Conservation (phyloP, 1,140 invertebrate species). For the Odontomachus brunneus region DNA sequence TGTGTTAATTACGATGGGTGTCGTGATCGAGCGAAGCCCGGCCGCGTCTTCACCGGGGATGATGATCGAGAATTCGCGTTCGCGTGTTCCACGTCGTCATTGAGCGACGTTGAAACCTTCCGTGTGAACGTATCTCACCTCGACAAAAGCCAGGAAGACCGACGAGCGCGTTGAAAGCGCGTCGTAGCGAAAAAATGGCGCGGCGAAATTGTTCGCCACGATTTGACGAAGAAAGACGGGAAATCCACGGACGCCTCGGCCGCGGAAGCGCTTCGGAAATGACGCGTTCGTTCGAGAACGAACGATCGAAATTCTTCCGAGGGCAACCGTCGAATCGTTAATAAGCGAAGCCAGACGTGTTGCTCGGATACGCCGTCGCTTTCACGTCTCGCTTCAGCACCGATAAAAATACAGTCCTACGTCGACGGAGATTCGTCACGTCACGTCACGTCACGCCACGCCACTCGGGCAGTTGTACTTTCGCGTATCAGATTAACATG, state of each 20-base stretch:
- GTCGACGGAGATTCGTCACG: conserved; percentile 4
- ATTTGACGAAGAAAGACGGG: conserved; percentile 8
- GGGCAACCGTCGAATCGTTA: not conserved
- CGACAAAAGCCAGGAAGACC: conserved; percentile 1
- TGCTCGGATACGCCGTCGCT: not conserved
- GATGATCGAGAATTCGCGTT: not conserved
- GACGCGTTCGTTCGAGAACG: too few relatives aligned
- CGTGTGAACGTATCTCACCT: not conserved
- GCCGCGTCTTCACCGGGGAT: conserved; percentile 22
- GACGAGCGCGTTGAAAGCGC: not conserved
- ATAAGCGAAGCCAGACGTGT: too few relatives aligned
- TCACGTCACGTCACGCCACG: not conserved
- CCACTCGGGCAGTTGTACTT: not conserved
- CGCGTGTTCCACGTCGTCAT: not conserved
- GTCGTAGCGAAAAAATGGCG: not conserved
- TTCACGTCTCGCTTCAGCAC: not conserved
- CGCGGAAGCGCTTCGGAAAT: not conserved
- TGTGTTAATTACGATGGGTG: conserved; percentile 37
- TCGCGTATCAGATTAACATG: conserved; percentile 34
- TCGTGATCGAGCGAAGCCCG: not conserved
- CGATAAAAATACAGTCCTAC: not conserved
- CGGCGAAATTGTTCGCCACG: conserved; percentile 6
- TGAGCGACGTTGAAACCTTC: not conserved
- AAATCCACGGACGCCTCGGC: not conserved
- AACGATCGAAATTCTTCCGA: not conserved